These are phyloP conservation scores for Augochlora pura DNA, from an alignment of 1,140 invertebrate genomes.

Conservation along the genomic window DNA sequence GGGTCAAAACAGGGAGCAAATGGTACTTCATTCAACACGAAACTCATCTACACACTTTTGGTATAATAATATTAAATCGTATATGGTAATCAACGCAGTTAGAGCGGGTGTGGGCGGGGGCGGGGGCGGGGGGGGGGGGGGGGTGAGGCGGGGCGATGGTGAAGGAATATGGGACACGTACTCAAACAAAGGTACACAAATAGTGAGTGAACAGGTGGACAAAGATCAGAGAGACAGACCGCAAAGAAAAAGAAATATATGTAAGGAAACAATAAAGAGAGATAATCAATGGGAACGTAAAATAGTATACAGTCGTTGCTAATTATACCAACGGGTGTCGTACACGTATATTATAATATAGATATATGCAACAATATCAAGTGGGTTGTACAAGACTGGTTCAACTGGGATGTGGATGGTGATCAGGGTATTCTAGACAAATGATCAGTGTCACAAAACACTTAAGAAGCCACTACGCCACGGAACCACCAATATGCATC, in stretches of 20 bases:
- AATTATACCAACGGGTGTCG: slow-evolving; percentile 50
- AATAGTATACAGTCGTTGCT: slow-evolving; percentile 34
- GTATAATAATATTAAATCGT: slow-evolving; percentile 48
- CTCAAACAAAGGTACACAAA: slow-evolving; percentile 30
- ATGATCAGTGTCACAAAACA: slow-evolving; percentile 66
- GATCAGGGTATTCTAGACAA: slow-evolving; percentile 61
- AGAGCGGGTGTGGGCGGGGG: not conserved
- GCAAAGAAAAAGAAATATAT: slow-evolving; percentile 14
- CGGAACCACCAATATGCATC: slow-evolving; percentile 70
- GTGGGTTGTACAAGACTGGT: slow-evolving; percentile 55
- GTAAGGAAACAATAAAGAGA: slow-evolving; percentile 13
- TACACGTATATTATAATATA: slow-evolving; percentile 62
- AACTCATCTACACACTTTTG: slow-evolving; percentile 76
- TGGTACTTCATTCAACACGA: slow-evolving; percentile 75
- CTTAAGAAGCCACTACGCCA: slow-evolving; percentile 74
- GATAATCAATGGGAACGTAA: not conserved
- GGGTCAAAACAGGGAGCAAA: slow-evolving; percentile 71
- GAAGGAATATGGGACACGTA: not conserved
- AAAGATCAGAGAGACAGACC: slow-evolving; percentile 24
- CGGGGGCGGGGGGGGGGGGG: not conserved
- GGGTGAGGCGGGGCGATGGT: not conserved
- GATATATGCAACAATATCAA: slow-evolving; percentile 53
- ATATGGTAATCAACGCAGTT: slow-evolving; percentile 35
- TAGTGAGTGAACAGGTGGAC: slow-evolving; percentile 42
- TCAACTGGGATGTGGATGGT: slow-evolving; percentile 53